Evolutionary conservation across 1,140 invertebrate genomes (phyloP), one percentile per base, ranked within the genome.

Genomic region (Macrosteles quadrilineatus): DNA sequence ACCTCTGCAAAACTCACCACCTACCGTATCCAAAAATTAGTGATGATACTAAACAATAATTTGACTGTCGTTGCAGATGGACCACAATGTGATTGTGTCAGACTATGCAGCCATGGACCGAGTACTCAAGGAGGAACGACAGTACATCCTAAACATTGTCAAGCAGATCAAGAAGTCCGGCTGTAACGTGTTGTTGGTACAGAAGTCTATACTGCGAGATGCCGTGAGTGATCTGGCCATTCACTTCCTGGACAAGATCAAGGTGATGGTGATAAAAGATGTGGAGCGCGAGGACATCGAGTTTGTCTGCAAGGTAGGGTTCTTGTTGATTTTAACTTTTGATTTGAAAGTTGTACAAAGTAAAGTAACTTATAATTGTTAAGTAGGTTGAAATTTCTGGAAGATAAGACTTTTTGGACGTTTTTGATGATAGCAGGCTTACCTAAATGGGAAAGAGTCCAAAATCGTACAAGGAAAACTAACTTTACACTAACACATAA

Each of bases 51-150:
- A n/a, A n/a, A n/a, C n/a, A n/a, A n/a, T n/a, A n/a, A n/a, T n/a
- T n/a, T n/a, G n/a, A n/a, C n/a, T n/a, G n/a, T n/a, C n/a, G 73
- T 84, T 85, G 63, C 75, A 97, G 93, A 99, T 99, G 97, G 98
- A 99, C 79, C 97, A 98, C 82, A 95, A 91, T 80, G 95, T 99
- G 0, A 90, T 99, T 74, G 95, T 99, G 11, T 97, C 96, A 0
- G 98, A 99, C 80, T 99, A 99, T 79, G 88, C 97, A 45, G 96
- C 98, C 70, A 99, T 99, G 98, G 98, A 99, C 82, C 87, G 98
- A 70, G 95, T 99, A 0, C 79, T 99, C n/a, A 93, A 97, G 79
- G 98, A 99, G 83, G 98, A 99, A 82, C 88, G 98, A 64, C 89
- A 94, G 59, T 99, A 99, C 78, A 98, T 99, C 76, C 84, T 99